These are phyloP conservation scores for Diplodus puntazzo DNA, from an alignment of 2,797 vertebrate genomes.

Conservation along the genomic window DNA sequence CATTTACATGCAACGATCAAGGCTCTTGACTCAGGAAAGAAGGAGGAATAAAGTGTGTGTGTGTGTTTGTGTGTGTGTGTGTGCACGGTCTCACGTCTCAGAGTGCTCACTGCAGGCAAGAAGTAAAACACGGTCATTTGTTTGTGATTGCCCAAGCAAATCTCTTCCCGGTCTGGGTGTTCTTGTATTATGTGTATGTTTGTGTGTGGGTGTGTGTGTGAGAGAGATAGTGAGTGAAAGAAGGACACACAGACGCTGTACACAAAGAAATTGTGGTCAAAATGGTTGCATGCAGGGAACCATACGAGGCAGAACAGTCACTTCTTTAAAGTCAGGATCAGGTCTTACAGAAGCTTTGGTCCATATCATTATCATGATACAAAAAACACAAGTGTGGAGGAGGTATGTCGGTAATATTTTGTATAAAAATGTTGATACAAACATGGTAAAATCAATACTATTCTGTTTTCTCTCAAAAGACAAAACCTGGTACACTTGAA, in stretches of 20 bases:
- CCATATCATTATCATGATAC: not conserved
- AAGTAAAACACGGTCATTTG: constrained; percentile 37
- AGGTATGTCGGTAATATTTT: not conserved
- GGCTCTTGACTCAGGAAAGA: constrained; percentile 20
- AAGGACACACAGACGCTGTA: not conserved
- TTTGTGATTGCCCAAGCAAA: constrained; percentile 37
- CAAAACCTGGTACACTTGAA: too few relatives aligned
- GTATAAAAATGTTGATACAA: not conserved
- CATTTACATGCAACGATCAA: constrained; percentile 54
- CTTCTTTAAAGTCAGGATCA: not conserved
- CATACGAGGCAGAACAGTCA: constrained; percentile 1
- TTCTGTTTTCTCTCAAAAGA: not conserved
- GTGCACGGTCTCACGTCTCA: constrained; percentile 18
- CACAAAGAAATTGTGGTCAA: not conserved
- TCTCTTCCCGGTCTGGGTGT: not conserved
- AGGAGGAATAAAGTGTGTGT: not conserved
- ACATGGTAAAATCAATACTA: not conserved
- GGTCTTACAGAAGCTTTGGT: not conserved
- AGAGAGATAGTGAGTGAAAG: not conserved
- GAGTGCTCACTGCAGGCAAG: constrained; percentile 31
- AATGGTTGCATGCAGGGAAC: constrained; percentile 2
- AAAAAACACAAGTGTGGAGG: not conserved
- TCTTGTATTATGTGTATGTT: not conserved
- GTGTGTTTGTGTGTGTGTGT: not conserved
- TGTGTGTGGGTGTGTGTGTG: not conserved